phyloP scores from a whole-genome alignment of 2,113 vertebrate genomes.

The Cochlearius cochlearius region DNA sequence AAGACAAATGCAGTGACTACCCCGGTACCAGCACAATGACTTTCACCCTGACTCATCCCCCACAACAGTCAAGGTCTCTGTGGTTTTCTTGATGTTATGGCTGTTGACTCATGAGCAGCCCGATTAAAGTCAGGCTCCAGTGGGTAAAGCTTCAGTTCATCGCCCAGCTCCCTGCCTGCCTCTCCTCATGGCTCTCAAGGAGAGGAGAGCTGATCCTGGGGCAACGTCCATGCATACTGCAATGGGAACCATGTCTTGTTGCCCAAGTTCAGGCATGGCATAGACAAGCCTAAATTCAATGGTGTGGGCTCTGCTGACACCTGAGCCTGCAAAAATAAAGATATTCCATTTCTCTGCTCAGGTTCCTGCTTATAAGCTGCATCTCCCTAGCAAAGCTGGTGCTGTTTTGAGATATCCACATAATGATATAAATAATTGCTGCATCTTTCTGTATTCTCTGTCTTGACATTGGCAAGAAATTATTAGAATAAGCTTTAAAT shows the following conservation, averaged over 20 bases:
- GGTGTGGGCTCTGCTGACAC: background rate
- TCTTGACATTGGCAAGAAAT: background rate
- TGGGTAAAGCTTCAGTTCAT: background rate
- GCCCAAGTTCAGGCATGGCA: background rate
- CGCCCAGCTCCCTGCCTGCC: background rate
- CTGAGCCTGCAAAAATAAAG: background rate
- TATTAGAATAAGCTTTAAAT: slow-evolving; percentile 16
- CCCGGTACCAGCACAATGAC: background rate
- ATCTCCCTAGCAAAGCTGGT: background rate
- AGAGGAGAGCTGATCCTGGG: background rate
- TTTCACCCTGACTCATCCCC: background rate
- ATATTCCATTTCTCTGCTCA: background rate
- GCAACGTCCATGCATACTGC: rapidly evolving
- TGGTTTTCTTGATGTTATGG: background rate
- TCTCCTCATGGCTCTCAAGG: rapidly evolving
- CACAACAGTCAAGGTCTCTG: background rate
- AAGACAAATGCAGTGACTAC: background rate
- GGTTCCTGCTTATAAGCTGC: background rate
- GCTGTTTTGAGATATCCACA: background rate
- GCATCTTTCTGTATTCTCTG: background rate
- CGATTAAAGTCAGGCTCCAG: background rate
- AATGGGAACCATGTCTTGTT: background rate
- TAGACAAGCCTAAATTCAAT: background rate
- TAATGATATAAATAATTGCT: background rate
- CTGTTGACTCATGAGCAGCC: background rate